Base-by-base conservation (phyloP, 2,113 vertebrate genomes). In the Anser brachyrhynchus region DNA sequence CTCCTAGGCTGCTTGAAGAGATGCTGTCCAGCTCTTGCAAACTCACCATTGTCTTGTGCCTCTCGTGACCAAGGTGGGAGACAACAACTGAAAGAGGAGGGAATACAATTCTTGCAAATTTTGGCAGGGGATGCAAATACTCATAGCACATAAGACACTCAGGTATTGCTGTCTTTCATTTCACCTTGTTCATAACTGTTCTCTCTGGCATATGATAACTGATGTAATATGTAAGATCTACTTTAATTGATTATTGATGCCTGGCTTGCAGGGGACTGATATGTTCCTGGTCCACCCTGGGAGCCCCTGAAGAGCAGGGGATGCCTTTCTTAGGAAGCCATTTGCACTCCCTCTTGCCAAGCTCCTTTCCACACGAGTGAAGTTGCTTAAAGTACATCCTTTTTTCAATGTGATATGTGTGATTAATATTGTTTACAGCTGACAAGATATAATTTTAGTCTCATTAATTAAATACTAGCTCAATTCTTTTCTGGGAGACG, bases 341-440 rank as follows among this genome's bases (percentile, higher is more conserved):
- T 70, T 52, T 51, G 26, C 33, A 71, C 13, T 62, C 7, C 14
- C 23, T 91, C 43, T 64, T 72, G 29, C 33, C 43, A 78, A 91
- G 82, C 62, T 78, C 35, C 37, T 33, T 13, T 70, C 46, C 78
- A 23, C 17, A 37, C 11, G 57, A 77, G 28, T 12, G 33, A 79
- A 94, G 64, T 65, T 79, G 22, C 61, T 84, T 57, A n/a, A 69
- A 52, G 25, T 77, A 46, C n/a, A 66, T 43, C 57, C 49, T 64
- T 96, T 96, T 97, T 97, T 91, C 65, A 85, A 64, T 92, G 90
- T 83, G 76, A 74, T 88, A 79, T 28, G n/a, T 61, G 49, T 26
- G 43, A 80, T 74, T 82, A 72, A 43, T 92, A 89, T 95, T 95
- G 93, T 98, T 97, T 97, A 96, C 78, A 92, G 93, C 82, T 96